Conservation (phyloP, 2,797 vertebrate genomes). For the Threskiornis aethiopicus region DNA sequence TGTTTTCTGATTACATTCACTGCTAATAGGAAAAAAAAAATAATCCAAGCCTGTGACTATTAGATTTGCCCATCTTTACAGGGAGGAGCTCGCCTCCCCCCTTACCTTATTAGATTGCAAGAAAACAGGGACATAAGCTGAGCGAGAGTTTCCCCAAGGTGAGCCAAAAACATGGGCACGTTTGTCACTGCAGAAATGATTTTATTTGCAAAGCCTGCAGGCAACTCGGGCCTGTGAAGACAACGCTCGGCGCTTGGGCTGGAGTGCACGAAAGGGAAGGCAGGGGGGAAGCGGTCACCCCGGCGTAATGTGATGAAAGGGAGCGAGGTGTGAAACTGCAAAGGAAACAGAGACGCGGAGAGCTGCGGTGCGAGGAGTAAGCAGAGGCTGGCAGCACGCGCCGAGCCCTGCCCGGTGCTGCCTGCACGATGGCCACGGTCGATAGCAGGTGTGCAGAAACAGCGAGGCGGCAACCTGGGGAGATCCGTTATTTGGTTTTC, state of each 20-base stretch:
- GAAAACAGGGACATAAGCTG: background rate
- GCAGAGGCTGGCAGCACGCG: background rate
- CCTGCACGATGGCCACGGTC: background rate
- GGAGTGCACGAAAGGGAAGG: background rate
- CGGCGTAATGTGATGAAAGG: background rate
- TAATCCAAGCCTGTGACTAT: background rate
- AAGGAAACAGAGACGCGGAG: fast-evolving
- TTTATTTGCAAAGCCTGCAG: background rate
- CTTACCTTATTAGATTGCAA: background rate
- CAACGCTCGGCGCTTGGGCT: background rate
- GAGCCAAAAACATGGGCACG: background rate
- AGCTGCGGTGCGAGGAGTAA: background rate
- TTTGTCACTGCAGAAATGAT: background rate
- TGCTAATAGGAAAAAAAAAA: background rate
- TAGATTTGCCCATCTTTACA: background rate
- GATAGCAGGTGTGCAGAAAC: background rate
- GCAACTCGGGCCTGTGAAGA: background rate
- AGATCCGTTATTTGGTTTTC: background rate
- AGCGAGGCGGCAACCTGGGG: fast-evolving
- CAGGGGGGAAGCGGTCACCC: background rate
- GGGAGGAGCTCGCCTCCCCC: background rate
- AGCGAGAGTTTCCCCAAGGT: background rate
- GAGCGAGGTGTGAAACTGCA: background rate
- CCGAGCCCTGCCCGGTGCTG: background rate
- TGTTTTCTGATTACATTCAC: background rate